These are phyloP conservation scores for Meles meles DNA, from an alignment of 2,113 vertebrate genomes.

Conservation along the genomic window DNA sequence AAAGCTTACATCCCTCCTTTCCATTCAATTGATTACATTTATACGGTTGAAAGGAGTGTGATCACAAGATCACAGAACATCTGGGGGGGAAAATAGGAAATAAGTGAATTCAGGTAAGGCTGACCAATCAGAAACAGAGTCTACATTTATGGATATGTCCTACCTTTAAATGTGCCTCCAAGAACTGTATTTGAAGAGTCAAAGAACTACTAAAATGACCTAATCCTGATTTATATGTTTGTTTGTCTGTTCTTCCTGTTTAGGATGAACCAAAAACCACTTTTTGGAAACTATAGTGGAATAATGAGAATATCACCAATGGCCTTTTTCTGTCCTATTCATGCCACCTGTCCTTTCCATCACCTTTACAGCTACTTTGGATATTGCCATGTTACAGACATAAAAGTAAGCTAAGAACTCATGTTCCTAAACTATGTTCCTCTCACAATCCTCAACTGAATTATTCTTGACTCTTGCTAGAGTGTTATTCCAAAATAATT, in stretches of 20 bases:
- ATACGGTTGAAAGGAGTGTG: not conserved
- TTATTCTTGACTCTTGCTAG: not conserved
- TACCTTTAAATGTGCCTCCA: not conserved
- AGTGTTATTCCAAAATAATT: not conserved
- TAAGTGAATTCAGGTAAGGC: not conserved
- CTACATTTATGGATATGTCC: not conserved
- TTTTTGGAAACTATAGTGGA: not conserved
- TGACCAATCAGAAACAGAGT: not conserved
- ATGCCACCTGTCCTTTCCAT: not conserved
- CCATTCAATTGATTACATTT: not conserved
- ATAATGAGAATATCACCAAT: not conserved
- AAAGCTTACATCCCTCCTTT: not conserved
- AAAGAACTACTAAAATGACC: not conserved
- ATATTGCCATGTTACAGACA: not conserved
- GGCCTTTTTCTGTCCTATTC: not conserved
- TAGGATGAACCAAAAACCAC: not conserved
- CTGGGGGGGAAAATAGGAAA: fast-evolving
- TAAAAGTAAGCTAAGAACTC: not conserved
- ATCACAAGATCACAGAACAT: not conserved
- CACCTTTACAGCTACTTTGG: not conserved
- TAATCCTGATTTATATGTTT: not conserved
- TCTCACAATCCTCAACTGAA: not conserved
- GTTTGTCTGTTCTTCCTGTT: not conserved
- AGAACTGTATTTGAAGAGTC: not conserved
- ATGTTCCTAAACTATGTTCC: not conserved